phyloP scores from a whole-genome alignment of 2,113 vertebrate genomes.

The Elanoides forficatus region DNA sequence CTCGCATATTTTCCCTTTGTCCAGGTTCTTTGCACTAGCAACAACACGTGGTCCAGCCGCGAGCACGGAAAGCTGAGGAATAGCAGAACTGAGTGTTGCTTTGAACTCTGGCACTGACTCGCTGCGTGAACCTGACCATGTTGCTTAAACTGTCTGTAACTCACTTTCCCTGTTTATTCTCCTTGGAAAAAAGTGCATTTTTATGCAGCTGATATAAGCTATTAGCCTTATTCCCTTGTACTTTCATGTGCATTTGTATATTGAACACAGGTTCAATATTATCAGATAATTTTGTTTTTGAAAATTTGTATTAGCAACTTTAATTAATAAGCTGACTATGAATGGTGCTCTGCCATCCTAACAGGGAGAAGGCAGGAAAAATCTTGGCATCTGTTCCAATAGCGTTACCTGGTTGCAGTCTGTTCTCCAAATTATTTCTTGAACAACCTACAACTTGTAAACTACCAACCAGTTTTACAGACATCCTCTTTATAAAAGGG shows the following conservation, averaged over 20 bases:
- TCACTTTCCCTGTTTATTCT: not conserved
- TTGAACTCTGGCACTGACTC: not conserved
- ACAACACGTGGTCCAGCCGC: not conserved
- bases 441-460: not conserved
- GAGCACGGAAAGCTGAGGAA: not conserved
- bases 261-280: not conserved
- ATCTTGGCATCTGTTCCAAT: not conserved
- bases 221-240: not conserved
- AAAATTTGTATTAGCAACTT: not conserved
- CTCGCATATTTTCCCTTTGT: not conserved
- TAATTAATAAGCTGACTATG: not conserved
- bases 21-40: not conserved
- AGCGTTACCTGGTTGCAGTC: not conserved
- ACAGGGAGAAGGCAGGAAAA: not conserved
- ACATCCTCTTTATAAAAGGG: not conserved
- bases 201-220: not conserved
- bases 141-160: not conserved
- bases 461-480: not conserved
- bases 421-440: not conserved
- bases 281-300: not conserved
- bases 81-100: not conserved
- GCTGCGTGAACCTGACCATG: not conserved
- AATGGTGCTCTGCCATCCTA: not conserved
- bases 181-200: not conserved
- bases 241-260: not conserved